Evolutionary conservation across 1,140 invertebrate genomes (phyloP), one percentile per base, ranked within the genome.

Genomic region (Drosophila lacteicornis): DNA sequence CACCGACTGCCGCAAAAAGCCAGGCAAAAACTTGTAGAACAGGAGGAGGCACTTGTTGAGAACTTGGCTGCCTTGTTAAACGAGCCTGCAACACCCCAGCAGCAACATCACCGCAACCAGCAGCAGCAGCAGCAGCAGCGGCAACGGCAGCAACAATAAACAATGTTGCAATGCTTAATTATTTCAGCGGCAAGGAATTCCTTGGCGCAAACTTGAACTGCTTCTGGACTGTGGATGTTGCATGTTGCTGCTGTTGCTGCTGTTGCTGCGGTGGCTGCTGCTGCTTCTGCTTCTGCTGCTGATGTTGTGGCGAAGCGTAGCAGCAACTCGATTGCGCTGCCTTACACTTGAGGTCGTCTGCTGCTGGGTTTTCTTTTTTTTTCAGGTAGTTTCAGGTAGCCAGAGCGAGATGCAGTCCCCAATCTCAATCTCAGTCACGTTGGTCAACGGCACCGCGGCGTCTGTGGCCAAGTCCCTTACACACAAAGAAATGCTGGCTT

Each of bases 111-210:
- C n/a, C 36, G 13, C 30, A 58, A 61, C 22, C 66, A 59, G 66
- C 71, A 60, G 47, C 62, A 42, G 47, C 62, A 55, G n/a, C 36
- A 65, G 12, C 65, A 40, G 33, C 65, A 74, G 19, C 63, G 75
- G 42, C 71, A 60, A 42, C 65, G 68, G 46, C 61, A 82, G 67
- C 83, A 74, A 88, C 84, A 88, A 88, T 81, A 88, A 88, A 90
- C 85, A 90, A 90, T 90, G 85, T 90, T 90, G 85, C 85, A 90
- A 90, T 90, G 85, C 85, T 90, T 90, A 90, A 90, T 90, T 90
- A 90, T 90, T 90, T 90, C 85, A 90, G 85, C 85, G 85, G 85
- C 85, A 90, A 90, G 85, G 85, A 90, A 90, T 90, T 90, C 85
- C 85, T 88, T 51, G 75, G 59, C 69, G 69, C 85, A 87, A 87